phyloP scores from a whole-genome alignment of 1,140 invertebrate species.

The Eciton burchellii region DNA sequence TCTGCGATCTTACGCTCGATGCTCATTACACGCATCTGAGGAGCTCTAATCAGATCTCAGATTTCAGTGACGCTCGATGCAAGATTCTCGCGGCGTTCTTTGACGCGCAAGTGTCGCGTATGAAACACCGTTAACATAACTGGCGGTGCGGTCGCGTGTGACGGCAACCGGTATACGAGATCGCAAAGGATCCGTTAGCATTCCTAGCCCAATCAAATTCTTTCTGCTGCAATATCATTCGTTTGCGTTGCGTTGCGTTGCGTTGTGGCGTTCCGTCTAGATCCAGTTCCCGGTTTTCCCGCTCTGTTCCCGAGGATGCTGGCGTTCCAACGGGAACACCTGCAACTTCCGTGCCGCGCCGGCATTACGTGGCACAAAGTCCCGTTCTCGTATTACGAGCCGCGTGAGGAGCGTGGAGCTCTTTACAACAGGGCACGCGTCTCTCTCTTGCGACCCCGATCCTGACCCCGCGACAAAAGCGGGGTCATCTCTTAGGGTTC shows the following conservation, averaged over 20 bases:
- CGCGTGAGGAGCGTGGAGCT: slow-evolving; percentile 17
- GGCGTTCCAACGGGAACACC: slow-evolving; percentile 62
- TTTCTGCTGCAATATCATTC: slow-evolving; percentile 43
- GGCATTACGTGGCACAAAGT: slow-evolving; percentile 72
- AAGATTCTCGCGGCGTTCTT: too few relatives aligned
- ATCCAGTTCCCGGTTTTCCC: slow-evolving; percentile 32
- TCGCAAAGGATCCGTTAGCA: not conserved
- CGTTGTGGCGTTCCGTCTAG: slow-evolving; percentile 23
- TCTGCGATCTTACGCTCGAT: too few relatives aligned
- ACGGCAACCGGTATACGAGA: not conserved
- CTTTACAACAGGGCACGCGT: slow-evolving; percentile 71
- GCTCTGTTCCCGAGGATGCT: not conserved
- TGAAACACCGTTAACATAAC: too few relatives aligned
- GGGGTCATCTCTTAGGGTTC: slow-evolving; percentile 17
- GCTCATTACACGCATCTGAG: too few relatives aligned
- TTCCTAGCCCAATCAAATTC: slow-evolving; percentile 59
- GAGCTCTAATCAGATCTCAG: too few relatives aligned
- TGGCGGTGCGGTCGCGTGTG: not conserved
- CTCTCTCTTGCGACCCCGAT: slow-evolving; percentile 52
- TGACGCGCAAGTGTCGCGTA: too few relatives aligned
- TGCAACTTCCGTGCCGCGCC: slow-evolving; percentile 68
- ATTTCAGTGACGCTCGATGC: too few relatives aligned
- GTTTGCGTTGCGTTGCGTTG: not conserved
- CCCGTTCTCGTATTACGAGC: slow-evolving; percentile 72
- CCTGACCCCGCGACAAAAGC: slow-evolving; percentile 43